Conservation (phyloP, 2,888 invertebrate species). For the Orthosia incerta region DNA sequence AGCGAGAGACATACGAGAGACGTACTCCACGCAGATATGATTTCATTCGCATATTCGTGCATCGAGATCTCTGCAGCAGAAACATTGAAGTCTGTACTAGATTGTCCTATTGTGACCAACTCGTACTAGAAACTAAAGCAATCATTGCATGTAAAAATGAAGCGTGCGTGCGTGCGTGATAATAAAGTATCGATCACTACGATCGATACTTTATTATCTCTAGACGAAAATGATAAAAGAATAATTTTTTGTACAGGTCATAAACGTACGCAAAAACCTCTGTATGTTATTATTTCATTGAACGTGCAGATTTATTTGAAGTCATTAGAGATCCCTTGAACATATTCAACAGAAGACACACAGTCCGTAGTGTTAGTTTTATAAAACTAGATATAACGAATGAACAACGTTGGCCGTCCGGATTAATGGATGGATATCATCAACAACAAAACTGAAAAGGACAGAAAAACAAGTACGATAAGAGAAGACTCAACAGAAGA, state of each 20-base stretch:
- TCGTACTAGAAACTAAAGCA: neutral
- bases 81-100: neutral
- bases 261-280: neutral
- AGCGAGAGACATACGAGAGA: neutral
- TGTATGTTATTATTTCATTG: neutral
- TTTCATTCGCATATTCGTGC: neutral
- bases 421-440: neutral
- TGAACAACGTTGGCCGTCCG: neutral
- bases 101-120: neutral
- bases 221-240: neutral
- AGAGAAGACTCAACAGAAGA: neutral
- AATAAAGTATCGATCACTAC: neutral
- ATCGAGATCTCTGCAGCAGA: neutral
- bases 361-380: neutral
- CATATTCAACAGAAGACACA: neutral
- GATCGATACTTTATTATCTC: neutral
- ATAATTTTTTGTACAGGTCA: neutral
- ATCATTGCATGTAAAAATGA: neutral
- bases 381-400: neutral
- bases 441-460: neutral
- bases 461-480: neutral
- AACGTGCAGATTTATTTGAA: conserved; percentile 11
- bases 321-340: conserved; percentile 25
- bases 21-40: neutral
- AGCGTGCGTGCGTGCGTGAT: too few species aligned